phyloP scores from a whole-genome alignment of 2,797 vertebrate species.

The Crenichthys baileyi region DNA sequence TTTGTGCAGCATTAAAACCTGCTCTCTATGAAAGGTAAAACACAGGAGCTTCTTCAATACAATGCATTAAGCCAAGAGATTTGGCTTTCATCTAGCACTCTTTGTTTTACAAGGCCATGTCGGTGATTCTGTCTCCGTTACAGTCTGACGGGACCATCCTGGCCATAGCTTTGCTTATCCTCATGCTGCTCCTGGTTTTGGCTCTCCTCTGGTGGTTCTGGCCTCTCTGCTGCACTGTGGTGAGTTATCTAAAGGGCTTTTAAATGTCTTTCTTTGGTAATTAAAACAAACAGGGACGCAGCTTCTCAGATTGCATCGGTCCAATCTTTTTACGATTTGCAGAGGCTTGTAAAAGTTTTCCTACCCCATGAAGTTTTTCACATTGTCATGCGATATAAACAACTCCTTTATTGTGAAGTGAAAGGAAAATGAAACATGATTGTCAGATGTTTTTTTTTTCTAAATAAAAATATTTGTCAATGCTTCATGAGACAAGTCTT shows the following conservation, averaged over 20 bases:
- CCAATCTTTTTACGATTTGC: neutral
- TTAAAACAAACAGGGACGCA: neutral
- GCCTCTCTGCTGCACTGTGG: slow-evolving; percentile 99
- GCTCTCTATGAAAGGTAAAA: slow-evolving; percentile 18
- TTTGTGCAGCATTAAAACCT: slow-evolving; percentile 13
- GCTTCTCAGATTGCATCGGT: slow-evolving; percentile 15
- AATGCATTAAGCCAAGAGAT: slow-evolving; percentile 8
- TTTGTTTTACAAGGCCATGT: slow-evolving; percentile 26
- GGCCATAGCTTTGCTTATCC: slow-evolving; percentile 92
- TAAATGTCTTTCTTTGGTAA: neutral
- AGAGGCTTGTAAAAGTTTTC: neutral
- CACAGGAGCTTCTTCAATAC: slow-evolving; percentile 10
- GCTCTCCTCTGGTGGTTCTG: slow-evolving; percentile 99
- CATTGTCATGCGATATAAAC: neutral
- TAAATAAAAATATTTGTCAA: no score
- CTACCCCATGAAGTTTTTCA: neutral
- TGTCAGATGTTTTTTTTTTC: neutral
- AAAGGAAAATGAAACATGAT: neutral
- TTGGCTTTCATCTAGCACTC: slow-evolving; percentile 17
- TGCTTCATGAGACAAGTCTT: neutral
- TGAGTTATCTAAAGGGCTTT: slow-evolving; percentile 77
- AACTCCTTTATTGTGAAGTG: neutral
- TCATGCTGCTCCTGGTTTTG: slow-evolving; percentile 93
- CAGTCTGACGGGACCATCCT: slow-evolving; percentile 97
- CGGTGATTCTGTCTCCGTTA: slow-evolving; percentile 50